phyloP scores from a whole-genome alignment of 2,113 vertebrate genomes.

The Nannospalax galili region DNA sequence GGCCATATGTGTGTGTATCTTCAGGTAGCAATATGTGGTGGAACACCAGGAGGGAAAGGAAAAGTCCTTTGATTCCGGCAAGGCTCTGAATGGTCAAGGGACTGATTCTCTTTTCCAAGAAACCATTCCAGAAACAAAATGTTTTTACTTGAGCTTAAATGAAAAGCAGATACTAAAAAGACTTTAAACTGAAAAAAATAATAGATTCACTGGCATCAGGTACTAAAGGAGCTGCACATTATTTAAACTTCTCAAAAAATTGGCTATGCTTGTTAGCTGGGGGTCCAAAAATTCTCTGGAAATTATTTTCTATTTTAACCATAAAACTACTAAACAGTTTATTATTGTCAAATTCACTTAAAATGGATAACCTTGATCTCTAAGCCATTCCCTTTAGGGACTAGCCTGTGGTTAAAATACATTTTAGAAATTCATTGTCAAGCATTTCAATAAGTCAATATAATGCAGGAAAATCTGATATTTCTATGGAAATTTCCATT shows the following conservation, averaged over 20 bases:
- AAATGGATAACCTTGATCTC: constrained; percentile 76
- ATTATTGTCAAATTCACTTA: constrained; percentile 82
- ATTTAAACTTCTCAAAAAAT: constrained; percentile 77
- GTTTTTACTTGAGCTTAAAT: constrained; percentile 78
- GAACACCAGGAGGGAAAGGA: neutral
- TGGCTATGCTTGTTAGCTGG: constrained; percentile 74
- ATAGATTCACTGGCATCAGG: constrained; percentile 80
- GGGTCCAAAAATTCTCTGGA: constrained; percentile 81
- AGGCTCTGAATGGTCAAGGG: constrained; percentile 53
- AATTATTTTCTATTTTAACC: constrained; percentile 82
- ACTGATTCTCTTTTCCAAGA: constrained; percentile 75
- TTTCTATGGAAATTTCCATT: constrained; percentile 83
- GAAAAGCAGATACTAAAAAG: constrained; percentile 81
- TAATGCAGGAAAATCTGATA: constrained; percentile 72
- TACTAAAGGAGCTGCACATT: constrained; percentile 72
- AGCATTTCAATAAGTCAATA: constrained; percentile 75
- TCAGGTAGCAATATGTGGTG: constrained; percentile 41
- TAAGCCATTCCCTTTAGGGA: constrained; percentile 66
- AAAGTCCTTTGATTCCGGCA: constrained; percentile 66
- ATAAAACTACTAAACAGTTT: constrained; percentile 81
- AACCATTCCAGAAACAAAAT: constrained; percentile 81
- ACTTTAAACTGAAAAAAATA: constrained; percentile 76
- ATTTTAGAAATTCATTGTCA: constrained; percentile 63
- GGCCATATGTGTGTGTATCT: constrained; percentile 47
- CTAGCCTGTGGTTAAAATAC: constrained; percentile 64